A percentile compares a stretch with the other conserved stretches of the same genome.
These are phyloP conservation scores for Smittia sp. DNA, from an alignment of 2,888 invertebrate genomes.

Conservation along the genomic window DNA sequence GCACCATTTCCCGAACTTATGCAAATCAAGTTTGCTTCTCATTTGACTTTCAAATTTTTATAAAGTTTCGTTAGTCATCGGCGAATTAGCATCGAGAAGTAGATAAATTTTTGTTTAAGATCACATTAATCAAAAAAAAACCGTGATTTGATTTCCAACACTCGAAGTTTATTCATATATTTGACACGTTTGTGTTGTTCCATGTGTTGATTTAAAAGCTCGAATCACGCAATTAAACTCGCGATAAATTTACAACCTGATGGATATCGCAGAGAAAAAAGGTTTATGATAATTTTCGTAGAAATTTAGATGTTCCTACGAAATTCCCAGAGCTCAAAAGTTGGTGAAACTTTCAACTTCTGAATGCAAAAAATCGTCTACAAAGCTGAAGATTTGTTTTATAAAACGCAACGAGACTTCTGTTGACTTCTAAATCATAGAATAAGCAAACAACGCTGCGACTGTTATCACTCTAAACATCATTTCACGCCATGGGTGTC, in stretches of 20 bases:
- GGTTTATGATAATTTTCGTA: too few relatives aligned
- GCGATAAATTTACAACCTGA: too few relatives aligned
- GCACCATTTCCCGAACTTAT: background rate
- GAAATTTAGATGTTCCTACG: too few relatives aligned
- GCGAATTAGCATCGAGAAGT: background rate
- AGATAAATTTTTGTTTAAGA: background rate
- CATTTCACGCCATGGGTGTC: conserved; percentile 14
- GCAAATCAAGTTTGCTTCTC: conserved; percentile 7
- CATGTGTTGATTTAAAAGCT: too few relatives aligned
- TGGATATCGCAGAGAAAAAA: too few relatives aligned
- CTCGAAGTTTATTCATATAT: conserved; percentile 37
- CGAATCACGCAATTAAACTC: background rate
- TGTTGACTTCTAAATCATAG: too few relatives aligned
- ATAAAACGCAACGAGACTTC: too few relatives aligned
- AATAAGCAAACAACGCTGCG: too few relatives aligned
- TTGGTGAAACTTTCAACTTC: background rate
- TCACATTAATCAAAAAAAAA: conserved; percentile 13
- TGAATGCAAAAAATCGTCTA: background rate
- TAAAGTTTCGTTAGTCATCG: conserved; percentile 9
- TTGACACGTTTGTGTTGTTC: conserved; percentile 31
- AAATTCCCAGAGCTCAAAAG: background rate
- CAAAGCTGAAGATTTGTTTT: background rate
- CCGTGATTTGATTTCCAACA: conserved; percentile 23
- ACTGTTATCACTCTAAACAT: background rate
- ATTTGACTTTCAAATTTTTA: conserved; percentile 13